Base-by-base conservation (phyloP, 1,140 invertebrate species). In the Anthonomus grandis region DNA sequence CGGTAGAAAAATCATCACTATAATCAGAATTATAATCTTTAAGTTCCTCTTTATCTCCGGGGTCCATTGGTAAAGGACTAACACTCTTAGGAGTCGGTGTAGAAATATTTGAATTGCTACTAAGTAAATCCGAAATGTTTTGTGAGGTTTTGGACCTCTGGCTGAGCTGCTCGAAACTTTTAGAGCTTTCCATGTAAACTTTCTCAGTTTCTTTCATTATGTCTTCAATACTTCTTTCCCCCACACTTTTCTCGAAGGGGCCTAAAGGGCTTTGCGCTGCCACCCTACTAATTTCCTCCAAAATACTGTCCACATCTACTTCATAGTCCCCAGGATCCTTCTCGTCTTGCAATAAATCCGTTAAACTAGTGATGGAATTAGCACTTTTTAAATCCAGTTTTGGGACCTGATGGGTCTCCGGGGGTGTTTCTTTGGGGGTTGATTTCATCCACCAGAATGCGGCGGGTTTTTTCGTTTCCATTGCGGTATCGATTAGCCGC, bases 111-210 rank as follows among this genome's bases (percentile, higher is more conserved):
- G 63, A 63, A 39, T 62, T 42, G 34, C 62, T 58, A 10, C 62
- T 64, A 13, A 63, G 42, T 34, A 70, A 50, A 42, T 70, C 67
- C 18, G 64, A 64, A 38, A 73, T 55, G 63, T 70, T 70, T 25
- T 70, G 64, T 4, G 69, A 72, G 5, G 70, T 71, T 51, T 64
- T 66, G 9, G 70, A 72, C 22, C 61, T 54, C 37, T 67, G 66
- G 39, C 70, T 72, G 10, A 74, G 56, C 41, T 74, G 72, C 55
- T 74, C 72, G 59, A 73, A 74, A 46, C 69, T 72, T 52, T 73
- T 73, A 8, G 72, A 74, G 57, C 72, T 74, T 50, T 73, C 71
- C 34, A 70, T 64, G 51, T 70, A 72, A 19, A 74, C 66, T 49
- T 59, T 68, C 51, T 74, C 72, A 17, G 70, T 68, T 57, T 74